phyloP scores from a whole-genome alignment of 2,888 invertebrate species.

The Epinotia demarniana region DNA sequence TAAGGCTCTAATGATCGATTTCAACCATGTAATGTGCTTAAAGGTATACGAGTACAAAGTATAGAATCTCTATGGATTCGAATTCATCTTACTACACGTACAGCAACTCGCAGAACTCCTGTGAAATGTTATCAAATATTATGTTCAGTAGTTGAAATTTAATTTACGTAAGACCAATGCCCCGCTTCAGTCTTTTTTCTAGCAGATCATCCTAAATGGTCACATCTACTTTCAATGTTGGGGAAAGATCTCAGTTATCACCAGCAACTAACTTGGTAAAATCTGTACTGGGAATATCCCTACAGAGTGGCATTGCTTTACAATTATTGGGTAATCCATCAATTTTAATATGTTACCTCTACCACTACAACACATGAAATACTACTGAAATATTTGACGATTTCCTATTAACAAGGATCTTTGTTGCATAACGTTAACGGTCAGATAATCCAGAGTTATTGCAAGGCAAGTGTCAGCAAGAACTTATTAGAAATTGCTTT shows the following conservation, averaged over 20 bases:
- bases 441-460: slow-evolving; percentile 24
- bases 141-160: too few relatives aligned
- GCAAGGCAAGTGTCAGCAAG: slow-evolving; percentile 24
- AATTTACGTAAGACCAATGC: too few relatives aligned
- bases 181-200: too few relatives aligned
- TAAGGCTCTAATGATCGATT: slow-evolving; percentile 16
- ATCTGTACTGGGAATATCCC: too few relatives aligned
- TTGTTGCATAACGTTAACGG: slow-evolving; percentile 3
- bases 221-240: too few relatives aligned
- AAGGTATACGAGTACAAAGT: not conserved
- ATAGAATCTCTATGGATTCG: not conserved
- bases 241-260: too few relatives aligned
- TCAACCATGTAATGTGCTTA: slow-evolving; percentile 8
- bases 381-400: not conserved
- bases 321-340: not conserved
- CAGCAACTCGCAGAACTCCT: too few relatives aligned
- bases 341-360: not conserved
- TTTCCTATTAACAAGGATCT: slow-evolving; percentile 17
- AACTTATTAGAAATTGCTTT: slow-evolving; percentile 28
- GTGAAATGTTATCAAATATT: too few relatives aligned
- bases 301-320: not conserved
- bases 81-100: not conserved
- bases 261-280: too few relatives aligned
- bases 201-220: too few relatives aligned
- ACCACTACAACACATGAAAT: not conserved